A percentile compares a stretch with the other conserved stretches of the same genome.
These are phyloP conservation scores for Sipha maydis DNA, from an alignment of 2,888 invertebrate genomes.

Conservation along the genomic window DNA sequence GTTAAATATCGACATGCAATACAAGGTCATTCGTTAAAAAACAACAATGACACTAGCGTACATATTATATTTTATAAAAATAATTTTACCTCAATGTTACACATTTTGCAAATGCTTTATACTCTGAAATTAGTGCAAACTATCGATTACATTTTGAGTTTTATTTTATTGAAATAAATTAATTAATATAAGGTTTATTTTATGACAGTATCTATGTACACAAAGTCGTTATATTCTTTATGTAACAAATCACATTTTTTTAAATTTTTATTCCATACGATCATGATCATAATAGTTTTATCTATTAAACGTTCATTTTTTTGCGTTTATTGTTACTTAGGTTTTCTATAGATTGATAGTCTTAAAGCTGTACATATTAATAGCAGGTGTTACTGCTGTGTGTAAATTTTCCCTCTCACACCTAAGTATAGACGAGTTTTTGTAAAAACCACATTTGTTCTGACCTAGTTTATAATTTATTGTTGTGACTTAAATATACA, in stretches of 20 bases:
- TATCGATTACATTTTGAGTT: neutral
- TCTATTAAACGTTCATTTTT: neutral
- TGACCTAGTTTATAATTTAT: neutral
- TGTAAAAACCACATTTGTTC: conserved; percentile 1
- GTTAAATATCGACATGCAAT: conserved; percentile 34
- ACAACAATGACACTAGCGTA: conserved; percentile 8
- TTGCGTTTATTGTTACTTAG: no score
- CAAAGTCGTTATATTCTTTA: neutral
- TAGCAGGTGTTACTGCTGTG: neutral
- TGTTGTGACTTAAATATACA: neutral
- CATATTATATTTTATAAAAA: conserved; percentile 32
- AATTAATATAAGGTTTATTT: neutral
- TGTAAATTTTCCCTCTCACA: neutral
- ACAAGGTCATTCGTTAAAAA: conserved; percentile 35
- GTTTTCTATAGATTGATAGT: neutral
- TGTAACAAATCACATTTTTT: neutral
- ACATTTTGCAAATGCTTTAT: conserved; percentile 9
- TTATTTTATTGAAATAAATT: conserved; percentile 6
- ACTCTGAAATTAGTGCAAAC: conserved; percentile 1
- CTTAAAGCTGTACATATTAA: neutral
- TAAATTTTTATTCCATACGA: neutral
- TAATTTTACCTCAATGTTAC: conserved; percentile 27
- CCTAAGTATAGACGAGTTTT: neutral
- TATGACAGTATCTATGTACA: neutral
- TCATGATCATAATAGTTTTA: neutral